phyloP scores from a whole-genome alignment of 64 coral and sea anemone genomes.

The Montipora sp. region DNA sequence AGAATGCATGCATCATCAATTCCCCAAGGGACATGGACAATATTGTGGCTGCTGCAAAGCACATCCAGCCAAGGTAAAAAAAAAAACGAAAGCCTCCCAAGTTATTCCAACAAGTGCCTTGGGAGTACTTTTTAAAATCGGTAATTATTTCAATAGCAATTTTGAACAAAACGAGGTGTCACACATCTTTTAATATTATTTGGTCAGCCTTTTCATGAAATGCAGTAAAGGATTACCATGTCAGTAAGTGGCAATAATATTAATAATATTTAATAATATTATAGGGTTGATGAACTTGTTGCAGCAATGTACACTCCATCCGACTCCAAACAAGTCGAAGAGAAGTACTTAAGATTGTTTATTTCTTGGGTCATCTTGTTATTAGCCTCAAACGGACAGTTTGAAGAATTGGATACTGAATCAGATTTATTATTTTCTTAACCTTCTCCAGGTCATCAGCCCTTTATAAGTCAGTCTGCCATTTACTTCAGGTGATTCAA shows the following conservation, averaged over 20 bases:
- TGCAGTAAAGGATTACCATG: no score
- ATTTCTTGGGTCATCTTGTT: no score
- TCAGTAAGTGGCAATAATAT: no score
- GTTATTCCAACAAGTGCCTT: not conserved
- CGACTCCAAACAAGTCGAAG: conserved; percentile 78
- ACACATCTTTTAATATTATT: no score
- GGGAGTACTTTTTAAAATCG: no score
- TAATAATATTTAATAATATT: not conserved
- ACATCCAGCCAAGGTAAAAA: conserved; percentile 83
- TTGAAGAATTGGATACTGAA: no score
- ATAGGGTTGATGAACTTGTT: conserved; percentile 92
- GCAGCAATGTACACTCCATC: conserved; percentile 90
- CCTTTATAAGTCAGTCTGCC: conserved; percentile 41
- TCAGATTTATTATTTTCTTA: not conserved
- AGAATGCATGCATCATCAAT: conserved; percentile 64
- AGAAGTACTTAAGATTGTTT: conserved; percentile 49
- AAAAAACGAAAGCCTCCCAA: no score
- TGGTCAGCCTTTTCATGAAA: no score
- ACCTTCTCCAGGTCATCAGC: conserved; percentile 42
- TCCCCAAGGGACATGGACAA: conserved; percentile 65
- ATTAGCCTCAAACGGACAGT: no score
- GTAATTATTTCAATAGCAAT: no score
- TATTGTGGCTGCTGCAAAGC: conserved; percentile 72
- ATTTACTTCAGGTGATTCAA: conserved; percentile 48
- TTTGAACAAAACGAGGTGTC: no score